Conservation (phyloP, 2,888 invertebrate genomes). For the Mesoligia furuncula region DNA sequence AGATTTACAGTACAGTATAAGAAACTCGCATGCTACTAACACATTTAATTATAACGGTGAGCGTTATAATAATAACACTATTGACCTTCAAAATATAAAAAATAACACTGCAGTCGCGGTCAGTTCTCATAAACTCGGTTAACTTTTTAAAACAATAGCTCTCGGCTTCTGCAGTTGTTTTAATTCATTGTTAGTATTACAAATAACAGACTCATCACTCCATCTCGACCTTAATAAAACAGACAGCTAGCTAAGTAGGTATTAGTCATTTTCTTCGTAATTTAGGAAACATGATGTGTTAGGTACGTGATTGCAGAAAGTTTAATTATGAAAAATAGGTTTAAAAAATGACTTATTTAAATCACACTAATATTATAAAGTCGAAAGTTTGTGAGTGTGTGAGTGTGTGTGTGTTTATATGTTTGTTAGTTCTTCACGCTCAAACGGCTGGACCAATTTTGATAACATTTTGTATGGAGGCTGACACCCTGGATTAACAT, state of each 20-base stretch:
- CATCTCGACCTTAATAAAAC: constrained; percentile 15
- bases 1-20: constrained; percentile 35
- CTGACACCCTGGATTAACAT: too few relatives aligned
- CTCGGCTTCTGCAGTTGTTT: constrained; percentile 2
- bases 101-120: constrained; percentile 57
- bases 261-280: not conserved
- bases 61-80: constrained; percentile 59
- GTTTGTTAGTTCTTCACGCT: too few relatives aligned
- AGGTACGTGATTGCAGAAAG: not conserved
- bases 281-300: not conserved
- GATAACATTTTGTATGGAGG: too few relatives aligned
- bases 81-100: constrained; percentile 67
- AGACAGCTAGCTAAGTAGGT: not conserved
- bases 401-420: too few relatives aligned
- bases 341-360: not conserved
- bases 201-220: constrained; percentile 14
- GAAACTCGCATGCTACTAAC: constrained; percentile 62
- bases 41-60: constrained; percentile 57
- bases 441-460: too few relatives aligned
- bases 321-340: not conserved
- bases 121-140: constrained; percentile 46
- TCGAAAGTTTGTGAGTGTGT: too few relatives aligned
- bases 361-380: too few relatives aligned
- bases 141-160: constrained; percentile 37
- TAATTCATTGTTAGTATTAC: constrained; percentile 34